Percentiles rank a stretch among this genome's conserved stretches.
Conservation (phyloP, 2,113 vertebrate species). For the Vanacampus margaritifer region DNA sequence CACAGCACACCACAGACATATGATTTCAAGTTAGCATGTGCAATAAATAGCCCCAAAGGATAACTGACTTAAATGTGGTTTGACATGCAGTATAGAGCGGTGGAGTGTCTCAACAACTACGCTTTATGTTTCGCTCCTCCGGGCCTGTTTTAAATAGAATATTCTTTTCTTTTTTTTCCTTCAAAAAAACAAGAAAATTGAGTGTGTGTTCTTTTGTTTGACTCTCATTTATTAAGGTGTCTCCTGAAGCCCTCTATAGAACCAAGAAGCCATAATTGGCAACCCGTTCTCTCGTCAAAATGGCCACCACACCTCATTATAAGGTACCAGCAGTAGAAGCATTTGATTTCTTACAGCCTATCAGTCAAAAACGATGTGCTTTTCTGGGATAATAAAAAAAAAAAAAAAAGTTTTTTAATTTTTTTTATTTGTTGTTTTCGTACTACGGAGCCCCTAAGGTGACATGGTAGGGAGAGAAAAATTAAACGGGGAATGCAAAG, state of each 20-base stretch:
- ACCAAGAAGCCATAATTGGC: neutral
- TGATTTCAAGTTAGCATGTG: slow-evolving; percentile 22
- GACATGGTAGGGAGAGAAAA: too few species aligned
- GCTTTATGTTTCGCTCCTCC: slow-evolving; percentile 26
- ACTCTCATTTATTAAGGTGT: slow-evolving; percentile 41
- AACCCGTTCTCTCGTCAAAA: neutral
- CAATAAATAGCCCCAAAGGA: slow-evolving; percentile 11
- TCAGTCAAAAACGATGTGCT: too few species aligned
- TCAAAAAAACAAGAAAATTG: too few species aligned
- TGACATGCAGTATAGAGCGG: neutral
- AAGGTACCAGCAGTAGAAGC: neutral
- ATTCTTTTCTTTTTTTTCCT: too few species aligned
- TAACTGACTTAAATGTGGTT: slow-evolving; percentile 16
- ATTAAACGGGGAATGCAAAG: too few species aligned
- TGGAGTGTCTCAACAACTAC: slow-evolving; percentile 24
- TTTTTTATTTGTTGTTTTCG: too few species aligned
- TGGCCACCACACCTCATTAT: neutral
- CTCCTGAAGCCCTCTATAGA: neutral
- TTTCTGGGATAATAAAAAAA: too few species aligned
- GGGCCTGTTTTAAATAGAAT: slow-evolving; percentile 7
- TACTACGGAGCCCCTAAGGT: too few species aligned
- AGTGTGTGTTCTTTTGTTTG: slow-evolving; percentile 38
- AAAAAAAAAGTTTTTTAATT: too few species aligned
- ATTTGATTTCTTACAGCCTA: neutral
- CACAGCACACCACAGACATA: slow-evolving; percentile 5